A percentile compares a stretch with the other conserved stretches of the same genome.
Conservation (phyloP, 1,140 invertebrate species). For the Drosophila rufa region DNA sequence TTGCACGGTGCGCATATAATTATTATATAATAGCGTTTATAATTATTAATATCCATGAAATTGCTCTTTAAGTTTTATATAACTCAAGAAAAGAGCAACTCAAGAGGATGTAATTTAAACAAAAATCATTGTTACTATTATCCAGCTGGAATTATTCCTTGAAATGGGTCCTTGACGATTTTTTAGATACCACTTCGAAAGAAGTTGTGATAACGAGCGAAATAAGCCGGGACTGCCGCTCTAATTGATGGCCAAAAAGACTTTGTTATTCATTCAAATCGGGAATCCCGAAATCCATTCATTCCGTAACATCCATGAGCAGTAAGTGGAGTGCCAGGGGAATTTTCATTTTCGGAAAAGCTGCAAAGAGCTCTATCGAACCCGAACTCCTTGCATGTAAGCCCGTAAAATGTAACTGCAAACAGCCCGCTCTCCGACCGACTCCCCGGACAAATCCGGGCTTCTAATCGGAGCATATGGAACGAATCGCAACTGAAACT, state of each 20-base stretch:
- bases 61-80: too few species aligned
- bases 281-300: not conserved
- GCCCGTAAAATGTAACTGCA: slow-evolving; percentile 62
- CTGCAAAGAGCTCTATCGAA: slow-evolving; percentile 43
- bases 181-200: too few species aligned
- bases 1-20: too few species aligned
- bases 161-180: too few species aligned
- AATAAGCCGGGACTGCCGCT: not conserved
- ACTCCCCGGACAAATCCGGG: not conserved
- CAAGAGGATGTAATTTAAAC: too few species aligned
- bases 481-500: slow-evolving; percentile 59
- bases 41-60: too few species aligned
- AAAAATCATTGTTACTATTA: too few species aligned
- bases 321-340: too few species aligned
- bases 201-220: too few species aligned
- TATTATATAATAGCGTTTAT: too few species aligned
- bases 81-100: too few species aligned
- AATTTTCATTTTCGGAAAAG: slow-evolving; percentile 11
- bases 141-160: too few species aligned
- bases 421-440: slow-evolving; percentile 28
- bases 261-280: slow-evolving; percentile 8
- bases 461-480: slow-evolving; percentile 76
- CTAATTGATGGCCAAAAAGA: not conserved
- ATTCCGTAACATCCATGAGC: not conserved
- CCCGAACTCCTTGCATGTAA: slow-evolving; percentile 37